Conservation (phyloP, 2,888 invertebrate species). For the Coenonympha arcania region DNA sequence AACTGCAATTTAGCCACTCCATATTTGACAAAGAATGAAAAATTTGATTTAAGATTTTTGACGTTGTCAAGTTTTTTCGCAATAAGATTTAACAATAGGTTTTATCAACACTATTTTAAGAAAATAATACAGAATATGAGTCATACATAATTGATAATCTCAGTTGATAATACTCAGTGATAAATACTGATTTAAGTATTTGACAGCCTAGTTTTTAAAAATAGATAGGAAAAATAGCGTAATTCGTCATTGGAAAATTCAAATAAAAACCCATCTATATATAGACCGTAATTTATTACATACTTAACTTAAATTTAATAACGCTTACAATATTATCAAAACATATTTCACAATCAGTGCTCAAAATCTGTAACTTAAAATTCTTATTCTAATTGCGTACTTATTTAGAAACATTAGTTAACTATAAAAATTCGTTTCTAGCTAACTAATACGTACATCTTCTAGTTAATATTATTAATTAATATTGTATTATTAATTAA, state of each 20-base stretch:
- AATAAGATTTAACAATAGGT: too few relatives aligned
- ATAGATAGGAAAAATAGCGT: too few relatives aligned
- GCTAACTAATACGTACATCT: not conserved
- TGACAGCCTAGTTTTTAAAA: too few relatives aligned
- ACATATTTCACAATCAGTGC: not conserved
- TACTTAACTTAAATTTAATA: not conserved
- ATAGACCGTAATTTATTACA: not conserved
- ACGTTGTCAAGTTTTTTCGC: not conserved
- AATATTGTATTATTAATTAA: too few relatives aligned
- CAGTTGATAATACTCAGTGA: too few relatives aligned
- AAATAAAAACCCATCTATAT: not conserved
- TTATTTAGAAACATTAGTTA: not conserved
- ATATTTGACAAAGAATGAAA: conserved; percentile 7
- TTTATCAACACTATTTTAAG: too few relatives aligned
- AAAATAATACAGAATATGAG: too few relatives aligned
- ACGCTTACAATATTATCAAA: not conserved
- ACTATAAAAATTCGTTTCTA: conserved; percentile 6
- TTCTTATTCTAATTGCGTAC: not conserved
- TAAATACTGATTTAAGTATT: too few relatives aligned
- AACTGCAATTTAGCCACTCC: conserved; percentile 2
- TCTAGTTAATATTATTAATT: too few relatives aligned
- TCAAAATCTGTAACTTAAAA: not conserved
- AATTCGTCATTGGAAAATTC: too few relatives aligned
- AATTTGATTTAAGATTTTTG: not conserved
- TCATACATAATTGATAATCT: too few relatives aligned